Evolutionary conservation across 1,140 invertebrate species (phyloP).

Genomic region (Bathynomus jamesi): DNA sequence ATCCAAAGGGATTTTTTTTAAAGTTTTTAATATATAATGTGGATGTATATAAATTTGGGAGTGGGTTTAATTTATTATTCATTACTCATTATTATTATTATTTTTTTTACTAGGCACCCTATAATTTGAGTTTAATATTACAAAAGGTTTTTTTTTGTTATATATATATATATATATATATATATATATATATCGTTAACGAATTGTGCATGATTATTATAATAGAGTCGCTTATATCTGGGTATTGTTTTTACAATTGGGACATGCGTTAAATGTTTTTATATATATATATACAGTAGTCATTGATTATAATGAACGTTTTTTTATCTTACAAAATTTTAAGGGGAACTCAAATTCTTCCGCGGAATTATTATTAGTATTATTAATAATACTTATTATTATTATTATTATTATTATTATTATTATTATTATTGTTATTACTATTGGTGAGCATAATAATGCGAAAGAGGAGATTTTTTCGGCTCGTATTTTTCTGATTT

Average conservation of each 20-base stretch:
- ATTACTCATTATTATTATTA: too few species aligned
- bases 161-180: background rate
- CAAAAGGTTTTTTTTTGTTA: background rate
- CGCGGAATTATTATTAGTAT: background rate
- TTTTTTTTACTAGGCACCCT: too few species aligned
- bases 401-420: conserved; percentile 10
- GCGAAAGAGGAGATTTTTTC: too few species aligned
- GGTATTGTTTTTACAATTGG: background rate
- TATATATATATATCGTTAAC: background rate
- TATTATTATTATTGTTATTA: conserved; percentile 10
- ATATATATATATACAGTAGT: conserved; percentile 1
- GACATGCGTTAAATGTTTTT: background rate
- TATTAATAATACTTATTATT: conserved; percentile 1
- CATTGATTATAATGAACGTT: background rate
- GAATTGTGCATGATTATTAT: background rate
- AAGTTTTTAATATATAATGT: too few species aligned
- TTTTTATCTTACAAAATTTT: background rate
- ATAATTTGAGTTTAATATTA: background rate
- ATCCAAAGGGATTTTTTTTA: too few species aligned
- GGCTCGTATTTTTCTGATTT: too few species aligned
- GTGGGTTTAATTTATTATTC: too few species aligned
- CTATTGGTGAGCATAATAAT: background rate
- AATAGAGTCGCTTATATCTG: background rate
- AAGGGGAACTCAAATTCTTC: background rate
- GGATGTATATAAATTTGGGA: too few species aligned